Evolutionary conservation across 1,140 invertebrate species (phyloP).

Genomic region (Asbolus verrucosus): DNA sequence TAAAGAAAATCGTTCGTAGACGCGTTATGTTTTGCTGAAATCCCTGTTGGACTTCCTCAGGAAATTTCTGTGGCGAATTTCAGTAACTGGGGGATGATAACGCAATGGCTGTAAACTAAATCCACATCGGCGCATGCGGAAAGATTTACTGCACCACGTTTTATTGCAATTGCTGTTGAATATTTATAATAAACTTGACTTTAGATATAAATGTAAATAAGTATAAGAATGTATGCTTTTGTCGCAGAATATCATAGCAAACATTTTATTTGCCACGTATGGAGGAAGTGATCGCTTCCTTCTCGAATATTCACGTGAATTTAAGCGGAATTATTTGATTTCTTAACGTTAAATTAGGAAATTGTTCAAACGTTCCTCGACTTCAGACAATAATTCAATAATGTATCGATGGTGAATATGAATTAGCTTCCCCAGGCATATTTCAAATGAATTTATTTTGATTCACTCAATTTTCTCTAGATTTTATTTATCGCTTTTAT

Average conservation of each 20-base stretch:
- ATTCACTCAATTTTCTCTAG: neutral
- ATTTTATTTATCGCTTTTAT: neutral
- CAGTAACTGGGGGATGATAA: conserved; percentile 30
- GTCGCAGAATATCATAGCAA: conserved; percentile 31
- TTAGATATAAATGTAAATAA: conserved; percentile 49
- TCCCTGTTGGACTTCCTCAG: neutral
- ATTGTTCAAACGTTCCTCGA: conserved; percentile 11
- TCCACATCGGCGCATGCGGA: conserved; percentile 35
- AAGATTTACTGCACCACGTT: conserved; percentile 46
- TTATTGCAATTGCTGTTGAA: conserved; percentile 48
- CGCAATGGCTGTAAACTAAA: conserved; percentile 40
- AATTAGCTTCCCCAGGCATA: neutral
- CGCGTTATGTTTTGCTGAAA: conserved; percentile 18
- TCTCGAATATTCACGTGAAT: conserved; percentile 19
- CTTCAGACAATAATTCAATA: conserved; percentile 13
- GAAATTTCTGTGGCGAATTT: conserved; percentile 25
- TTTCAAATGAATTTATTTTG: conserved; percentile 5
- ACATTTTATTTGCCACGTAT: conserved; percentile 29
- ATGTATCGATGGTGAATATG: neutral
- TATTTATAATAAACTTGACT: conserved; percentile 47
- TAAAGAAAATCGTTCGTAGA: conserved; percentile 21
- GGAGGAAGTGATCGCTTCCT: conserved; percentile 10
- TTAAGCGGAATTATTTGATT: conserved; percentile 5
- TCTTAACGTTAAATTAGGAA: conserved; percentile 5
- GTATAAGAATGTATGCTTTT: conserved; percentile 36